These are phyloP conservation scores for Copsychus sechellarum DNA, from an alignment of 2,113 vertebrate species.

Conservation along the genomic window DNA sequence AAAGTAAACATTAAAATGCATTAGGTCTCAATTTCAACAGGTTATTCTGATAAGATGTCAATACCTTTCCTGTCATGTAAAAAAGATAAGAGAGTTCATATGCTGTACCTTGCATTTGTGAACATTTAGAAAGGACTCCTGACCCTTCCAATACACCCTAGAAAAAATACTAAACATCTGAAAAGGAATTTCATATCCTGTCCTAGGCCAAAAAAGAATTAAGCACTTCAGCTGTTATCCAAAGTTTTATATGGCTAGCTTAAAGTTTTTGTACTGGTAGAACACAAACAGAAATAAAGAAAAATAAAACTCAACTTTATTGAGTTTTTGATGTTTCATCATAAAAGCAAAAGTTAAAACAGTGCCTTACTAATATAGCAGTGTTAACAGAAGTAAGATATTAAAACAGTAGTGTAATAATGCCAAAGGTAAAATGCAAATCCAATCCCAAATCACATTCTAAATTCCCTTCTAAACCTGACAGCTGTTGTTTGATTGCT, in stretches of 20 bases:
- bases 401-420: not conserved
- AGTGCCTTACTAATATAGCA: not conserved
- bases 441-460: not conserved
- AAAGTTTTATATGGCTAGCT: not conserved
- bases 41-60: not conserved
- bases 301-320: not conserved
- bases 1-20: not conserved
- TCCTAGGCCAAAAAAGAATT: not conserved
- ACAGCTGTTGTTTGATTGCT: not conserved
- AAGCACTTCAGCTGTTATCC: not conserved
- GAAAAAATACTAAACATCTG: not conserved
- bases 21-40: not conserved
- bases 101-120: not conserved
- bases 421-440: not conserved
- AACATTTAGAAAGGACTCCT: not conserved
- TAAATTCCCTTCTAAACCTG: not conserved
- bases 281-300: not conserved
- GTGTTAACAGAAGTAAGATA: not conserved
- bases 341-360: not conserved
- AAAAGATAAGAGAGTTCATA: not conserved
- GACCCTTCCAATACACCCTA: accelerated
- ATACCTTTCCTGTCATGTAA: not conserved
- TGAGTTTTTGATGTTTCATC: not conserved
- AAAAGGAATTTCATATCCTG: not conserved
- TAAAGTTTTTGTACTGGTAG: not conserved